A percentile compares a stretch with the other conserved stretches of the same genome.
These are phyloP conservation scores for Trilocha varians DNA, from an alignment of 2,888 invertebrate genomes.

Conservation along the genomic window DNA sequence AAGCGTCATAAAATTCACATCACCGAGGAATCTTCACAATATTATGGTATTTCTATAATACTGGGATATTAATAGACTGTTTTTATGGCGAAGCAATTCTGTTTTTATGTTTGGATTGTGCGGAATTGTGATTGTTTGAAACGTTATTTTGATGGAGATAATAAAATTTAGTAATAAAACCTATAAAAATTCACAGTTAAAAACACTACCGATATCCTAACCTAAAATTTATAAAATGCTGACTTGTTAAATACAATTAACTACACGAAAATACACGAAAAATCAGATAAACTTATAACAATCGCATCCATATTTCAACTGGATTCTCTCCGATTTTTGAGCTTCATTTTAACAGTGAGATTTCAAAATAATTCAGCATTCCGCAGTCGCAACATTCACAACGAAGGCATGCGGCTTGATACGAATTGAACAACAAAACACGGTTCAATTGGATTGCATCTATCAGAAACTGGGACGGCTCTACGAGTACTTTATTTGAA, in stretches of 20 bases:
- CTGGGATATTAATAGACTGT: constrained; percentile 13
- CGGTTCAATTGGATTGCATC: constrained; percentile 6
- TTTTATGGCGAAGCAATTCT: constrained; percentile 5
- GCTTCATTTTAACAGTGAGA: not conserved
- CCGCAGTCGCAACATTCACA: not conserved
- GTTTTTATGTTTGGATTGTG: not conserved
- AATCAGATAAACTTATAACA: too few species aligned
- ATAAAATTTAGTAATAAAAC: not conserved
- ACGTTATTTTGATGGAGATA: not conserved
- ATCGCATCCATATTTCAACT: too few species aligned
- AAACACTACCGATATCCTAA: too few species aligned
- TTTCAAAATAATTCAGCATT: not conserved
- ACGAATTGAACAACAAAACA: constrained; percentile 2
- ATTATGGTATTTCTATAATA: constrained; percentile 21
- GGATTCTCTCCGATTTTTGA: not conserved
- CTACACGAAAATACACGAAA: too few species aligned
- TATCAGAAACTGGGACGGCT: constrained; percentile 6
- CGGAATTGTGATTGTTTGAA: not conserved
- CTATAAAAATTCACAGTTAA: too few species aligned
- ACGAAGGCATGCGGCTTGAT: not conserved
- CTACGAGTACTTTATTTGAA: constrained; percentile 32
- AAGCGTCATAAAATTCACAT: constrained; percentile 39
- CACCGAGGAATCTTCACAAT: constrained; percentile 18
- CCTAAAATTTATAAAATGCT: too few species aligned
- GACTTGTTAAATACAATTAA: too few species aligned